Percentiles rank a stretch among this genome's conserved stretches.
Evolutionary conservation across 2,888 invertebrate genomes (phyloP).

Genomic region (Cataglyphis altisquamis): DNA sequence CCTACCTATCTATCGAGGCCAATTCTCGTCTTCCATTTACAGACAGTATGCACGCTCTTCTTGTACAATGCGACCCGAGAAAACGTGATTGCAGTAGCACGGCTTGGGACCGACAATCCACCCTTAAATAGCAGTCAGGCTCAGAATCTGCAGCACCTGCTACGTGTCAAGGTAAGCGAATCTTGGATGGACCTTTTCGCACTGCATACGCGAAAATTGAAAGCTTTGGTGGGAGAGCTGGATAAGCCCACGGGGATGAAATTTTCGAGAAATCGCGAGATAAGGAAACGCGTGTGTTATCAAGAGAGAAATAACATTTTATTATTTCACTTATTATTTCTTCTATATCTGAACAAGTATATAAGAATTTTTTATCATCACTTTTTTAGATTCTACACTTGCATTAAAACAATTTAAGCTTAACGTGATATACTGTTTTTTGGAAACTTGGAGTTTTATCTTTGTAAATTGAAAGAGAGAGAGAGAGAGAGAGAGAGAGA

Average conservation of each 20-base stretch:
- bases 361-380: neutral
- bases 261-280: constrained; percentile 61
- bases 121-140: constrained; percentile 86
- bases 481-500: no score
- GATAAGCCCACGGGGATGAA: constrained; percentile 40
- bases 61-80: constrained; percentile 95
- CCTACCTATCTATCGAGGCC: neutral
- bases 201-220: constrained; percentile 44
- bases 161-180: constrained; percentile 86
- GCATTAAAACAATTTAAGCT: neutral
- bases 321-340: constrained; percentile 3
- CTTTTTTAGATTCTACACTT: neutral
- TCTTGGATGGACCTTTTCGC: constrained; percentile 41
- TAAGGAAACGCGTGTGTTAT: constrained; percentile 1
- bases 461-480: neutral
- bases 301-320: neutral
- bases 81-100: constrained; percentile 95
- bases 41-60: constrained; percentile 95
- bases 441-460: neutral
- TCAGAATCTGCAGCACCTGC: constrained; percentile 87
- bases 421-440: neutral
- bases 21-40: constrained; percentile 82
- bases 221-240: constrained; percentile 52
- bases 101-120: constrained; percentile 89
- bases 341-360: neutral